phyloP scores from a whole-genome alignment of 2,888 invertebrate species.

The Luffia ferchaultella region DNA sequence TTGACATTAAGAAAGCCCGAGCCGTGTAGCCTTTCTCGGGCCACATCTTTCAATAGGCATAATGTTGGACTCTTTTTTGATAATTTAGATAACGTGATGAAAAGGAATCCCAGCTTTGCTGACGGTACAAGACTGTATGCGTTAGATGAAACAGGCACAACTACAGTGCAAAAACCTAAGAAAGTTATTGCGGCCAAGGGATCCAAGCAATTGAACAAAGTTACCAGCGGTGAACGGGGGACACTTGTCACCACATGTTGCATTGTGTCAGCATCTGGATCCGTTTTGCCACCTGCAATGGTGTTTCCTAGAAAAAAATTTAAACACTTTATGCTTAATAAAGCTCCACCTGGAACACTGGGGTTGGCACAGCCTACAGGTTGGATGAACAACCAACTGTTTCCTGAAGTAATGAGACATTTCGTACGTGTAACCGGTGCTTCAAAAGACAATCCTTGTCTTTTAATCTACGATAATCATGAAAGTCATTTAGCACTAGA shows the following conservation, averaged over 20 bases:
- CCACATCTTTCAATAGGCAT: slow-evolving; percentile 16
- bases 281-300: slow-evolving; percentile 24
- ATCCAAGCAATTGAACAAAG: slow-evolving; percentile 9
- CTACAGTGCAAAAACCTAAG: not conserved
- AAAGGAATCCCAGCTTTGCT: slow-evolving; percentile 11
- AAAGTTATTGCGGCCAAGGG: not conserved
- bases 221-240: slow-evolving; percentile 28
- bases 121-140: slow-evolving; percentile 12
- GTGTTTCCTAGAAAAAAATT: slow-evolving; percentile 28
- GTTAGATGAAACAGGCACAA: not conserved
- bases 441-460: slow-evolving; percentile 16
- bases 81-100: slow-evolving; percentile 19
- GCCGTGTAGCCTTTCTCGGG: slow-evolving; percentile 16
- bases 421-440: slow-evolving; percentile 21
- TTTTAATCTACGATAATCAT: slow-evolving; percentile 29
- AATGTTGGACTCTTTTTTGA: slow-evolving; percentile 18
- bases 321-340: slow-evolving; percentile 23
- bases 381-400: slow-evolving; percentile 25
- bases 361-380: slow-evolving; percentile 25
- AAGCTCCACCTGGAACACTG: slow-evolving; percentile 27
- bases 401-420: slow-evolving; percentile 23
- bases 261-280: slow-evolving; percentile 24
- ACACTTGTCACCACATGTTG: slow-evolving; percentile 24
- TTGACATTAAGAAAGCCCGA: slow-evolving; percentile 18
- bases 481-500: slow-evolving; percentile 23